Evolutionary conservation across 2,113 vertebrate species (phyloP).

Genomic region (Callochromis pleurospilus): DNA sequence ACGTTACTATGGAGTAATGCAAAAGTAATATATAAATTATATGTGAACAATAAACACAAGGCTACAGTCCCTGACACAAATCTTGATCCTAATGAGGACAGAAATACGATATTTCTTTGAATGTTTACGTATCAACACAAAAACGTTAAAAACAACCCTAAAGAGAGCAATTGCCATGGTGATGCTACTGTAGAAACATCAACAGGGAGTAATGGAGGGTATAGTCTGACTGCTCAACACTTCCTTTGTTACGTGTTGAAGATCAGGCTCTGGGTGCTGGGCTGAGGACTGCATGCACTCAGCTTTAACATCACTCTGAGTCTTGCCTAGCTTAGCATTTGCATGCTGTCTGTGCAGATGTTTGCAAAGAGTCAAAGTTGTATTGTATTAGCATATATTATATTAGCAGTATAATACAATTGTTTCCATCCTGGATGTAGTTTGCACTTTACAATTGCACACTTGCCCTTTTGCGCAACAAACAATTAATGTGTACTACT

Average conservation of each 20-base stretch:
- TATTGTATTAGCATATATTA: neutral
- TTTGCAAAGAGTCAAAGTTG: neutral
- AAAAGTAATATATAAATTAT: neutral
- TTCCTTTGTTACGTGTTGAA: neutral
- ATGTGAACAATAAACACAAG: neutral
- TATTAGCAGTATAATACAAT: neutral
- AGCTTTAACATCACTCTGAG: neutral
- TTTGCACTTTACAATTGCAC: neutral
- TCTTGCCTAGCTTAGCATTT: neutral
- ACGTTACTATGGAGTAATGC: neutral
- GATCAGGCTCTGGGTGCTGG: neutral
- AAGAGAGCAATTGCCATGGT: neutral
- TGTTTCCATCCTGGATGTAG: neutral
- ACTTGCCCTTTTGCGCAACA: neutral
- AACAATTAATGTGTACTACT: neutral
- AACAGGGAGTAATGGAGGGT: neutral
- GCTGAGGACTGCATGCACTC: neutral
- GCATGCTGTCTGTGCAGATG: neutral
- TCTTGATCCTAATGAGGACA: neutral
- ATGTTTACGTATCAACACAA: neutral
- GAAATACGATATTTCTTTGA: neutral
- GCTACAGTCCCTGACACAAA: neutral
- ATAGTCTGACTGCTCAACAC: neutral
- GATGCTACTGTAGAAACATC: neutral
- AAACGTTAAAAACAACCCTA: neutral